These are phyloP conservation scores for Sylvicapra grimmia DNA, from an alignment of 2,113 vertebrate species.

Conservation along the genomic window DNA sequence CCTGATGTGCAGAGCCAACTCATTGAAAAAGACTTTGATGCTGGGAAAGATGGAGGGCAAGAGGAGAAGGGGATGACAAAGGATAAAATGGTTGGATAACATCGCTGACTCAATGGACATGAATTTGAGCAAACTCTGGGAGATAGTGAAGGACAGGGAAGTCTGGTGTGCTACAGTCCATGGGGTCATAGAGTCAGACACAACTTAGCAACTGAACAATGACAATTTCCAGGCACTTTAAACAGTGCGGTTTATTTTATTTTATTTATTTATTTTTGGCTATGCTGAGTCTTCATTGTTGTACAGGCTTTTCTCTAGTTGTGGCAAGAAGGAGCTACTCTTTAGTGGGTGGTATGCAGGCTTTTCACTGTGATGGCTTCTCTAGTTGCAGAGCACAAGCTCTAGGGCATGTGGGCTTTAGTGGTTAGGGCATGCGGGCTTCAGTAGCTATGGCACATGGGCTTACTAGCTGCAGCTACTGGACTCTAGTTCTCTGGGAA, in stretches of 20 bases:
- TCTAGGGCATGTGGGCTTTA: neutral
- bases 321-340: neutral
- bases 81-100: neutral
- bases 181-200: neutral
- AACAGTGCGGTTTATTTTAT: neutral
- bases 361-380: neutral
- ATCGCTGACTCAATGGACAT: neutral
- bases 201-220: neutral
- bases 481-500: neutral
- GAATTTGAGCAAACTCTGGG: neutral
- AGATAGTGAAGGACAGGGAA: neutral
- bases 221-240: neutral
- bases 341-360: neutral
- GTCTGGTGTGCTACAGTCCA: neutral
- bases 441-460: neutral
- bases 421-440: no score
- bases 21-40: neutral
- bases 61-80: neutral
- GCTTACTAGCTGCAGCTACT: neutral
- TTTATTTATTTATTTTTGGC: neutral
- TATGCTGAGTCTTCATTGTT: neutral
- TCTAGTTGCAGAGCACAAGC: neutral
- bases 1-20: neutral
- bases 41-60: neutral
- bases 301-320: neutral